Percentiles rank a stretch among this genome's conserved stretches.
These are phyloP conservation scores for Mizuhopecten yessoensis DNA, from an alignment of 1,140 invertebrate species.

Conservation along the genomic window DNA sequence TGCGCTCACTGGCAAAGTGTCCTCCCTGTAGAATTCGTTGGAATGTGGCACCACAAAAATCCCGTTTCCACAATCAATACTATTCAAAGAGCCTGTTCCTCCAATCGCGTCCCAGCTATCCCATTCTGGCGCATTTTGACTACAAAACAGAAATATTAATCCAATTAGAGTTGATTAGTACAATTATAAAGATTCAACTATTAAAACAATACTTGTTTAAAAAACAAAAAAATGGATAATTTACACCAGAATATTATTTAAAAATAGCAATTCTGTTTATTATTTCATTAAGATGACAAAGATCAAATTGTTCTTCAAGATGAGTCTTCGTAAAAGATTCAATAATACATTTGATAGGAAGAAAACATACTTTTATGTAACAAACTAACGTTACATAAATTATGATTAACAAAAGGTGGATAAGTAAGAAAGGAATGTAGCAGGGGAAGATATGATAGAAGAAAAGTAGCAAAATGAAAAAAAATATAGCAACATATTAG, in stretches of 20 bases:
- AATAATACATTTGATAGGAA: no score
- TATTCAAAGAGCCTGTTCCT: slow-evolving; percentile 77
- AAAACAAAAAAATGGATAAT: not conserved
- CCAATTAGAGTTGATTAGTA: not conserved
- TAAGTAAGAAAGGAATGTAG: no score
- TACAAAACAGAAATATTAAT: slow-evolving; percentile 56
- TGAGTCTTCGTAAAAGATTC: no score
- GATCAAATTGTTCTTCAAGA: no score
- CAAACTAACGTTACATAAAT: no score
- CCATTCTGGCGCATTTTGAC: slow-evolving; percentile 78
- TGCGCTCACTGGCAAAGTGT: slow-evolving; percentile 44
- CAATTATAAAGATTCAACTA: not conserved
- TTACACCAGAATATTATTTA: not conserved
- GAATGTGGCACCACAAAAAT: slow-evolving; percentile 73
- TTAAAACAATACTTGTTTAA: no score
- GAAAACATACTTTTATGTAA: no score
- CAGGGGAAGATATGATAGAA: no score
- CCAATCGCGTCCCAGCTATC: slow-evolving; percentile 68
- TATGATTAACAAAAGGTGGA: no score
- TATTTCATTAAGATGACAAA: no score
- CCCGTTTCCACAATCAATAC: slow-evolving; percentile 60
- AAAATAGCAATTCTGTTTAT: not conserved
- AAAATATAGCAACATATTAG: no score
- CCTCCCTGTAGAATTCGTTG: slow-evolving; percentile 56
- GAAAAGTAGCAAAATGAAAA: no score